These are phyloP conservation scores for Hippocampus abdominalis DNA, from an alignment of 2,113 vertebrate genomes.

Conservation along the genomic window DNA sequence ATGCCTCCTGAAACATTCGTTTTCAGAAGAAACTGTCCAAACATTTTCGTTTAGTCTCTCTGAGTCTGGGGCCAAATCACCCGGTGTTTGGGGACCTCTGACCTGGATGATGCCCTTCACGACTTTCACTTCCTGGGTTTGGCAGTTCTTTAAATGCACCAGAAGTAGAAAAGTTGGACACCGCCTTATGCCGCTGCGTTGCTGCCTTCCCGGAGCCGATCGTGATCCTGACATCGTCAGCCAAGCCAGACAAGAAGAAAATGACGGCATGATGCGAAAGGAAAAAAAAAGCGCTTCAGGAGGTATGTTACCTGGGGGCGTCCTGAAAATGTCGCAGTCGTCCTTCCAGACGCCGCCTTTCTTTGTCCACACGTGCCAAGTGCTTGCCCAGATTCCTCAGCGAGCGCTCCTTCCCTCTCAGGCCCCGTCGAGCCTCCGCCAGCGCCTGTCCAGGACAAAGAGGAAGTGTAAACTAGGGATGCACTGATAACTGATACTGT, in stretches of 20 bases:
- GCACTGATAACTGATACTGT: too few relatives aligned
- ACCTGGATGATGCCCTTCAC: background rate
- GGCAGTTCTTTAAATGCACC: background rate
- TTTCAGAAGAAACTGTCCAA: too few relatives aligned
- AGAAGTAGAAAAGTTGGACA: background rate
- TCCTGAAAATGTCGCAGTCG: constrained; percentile 28
- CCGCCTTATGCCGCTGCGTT: constrained; percentile 41
- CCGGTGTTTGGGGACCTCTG: background rate
- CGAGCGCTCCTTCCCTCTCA: constrained; percentile 58
- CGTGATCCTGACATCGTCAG: constrained; percentile 4
- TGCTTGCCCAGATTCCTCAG: constrained; percentile 65
- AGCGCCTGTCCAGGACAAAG: constrained; percentile 14
- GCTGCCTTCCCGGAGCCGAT: constrained; percentile 40
- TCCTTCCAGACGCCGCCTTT: constrained; percentile 54
- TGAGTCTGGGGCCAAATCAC: background rate
- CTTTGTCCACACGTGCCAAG: constrained; percentile 54
- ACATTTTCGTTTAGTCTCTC: background rate
- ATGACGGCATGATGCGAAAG: background rate
- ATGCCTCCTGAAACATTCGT: too few relatives aligned
- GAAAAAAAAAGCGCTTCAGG: background rate
- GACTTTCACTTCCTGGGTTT: background rate
- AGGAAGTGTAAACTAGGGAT: background rate
- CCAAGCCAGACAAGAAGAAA: background rate
- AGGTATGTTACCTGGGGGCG: constrained; percentile 26
- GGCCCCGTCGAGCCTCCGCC: constrained; percentile 42